phyloP scores from a whole-genome alignment of 2,888 invertebrate species.

The Synanthedon andrenaeformis region DNA sequence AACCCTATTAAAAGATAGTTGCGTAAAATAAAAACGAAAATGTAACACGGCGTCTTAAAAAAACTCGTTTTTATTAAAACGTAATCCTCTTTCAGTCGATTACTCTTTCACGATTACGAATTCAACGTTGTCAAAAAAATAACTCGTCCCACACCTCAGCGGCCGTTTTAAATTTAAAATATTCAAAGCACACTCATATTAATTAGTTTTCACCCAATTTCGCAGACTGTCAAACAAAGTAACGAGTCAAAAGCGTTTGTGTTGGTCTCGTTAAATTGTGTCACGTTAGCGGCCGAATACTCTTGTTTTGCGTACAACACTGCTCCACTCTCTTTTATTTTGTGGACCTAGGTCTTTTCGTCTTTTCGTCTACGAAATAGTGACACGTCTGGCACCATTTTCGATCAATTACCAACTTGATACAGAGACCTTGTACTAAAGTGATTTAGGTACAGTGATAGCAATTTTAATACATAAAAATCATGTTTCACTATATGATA shows the following conservation, averaged over 20 bases:
- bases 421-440: no score
- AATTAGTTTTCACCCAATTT: conserved; percentile 53
- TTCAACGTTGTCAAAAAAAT: conserved; percentile 19
- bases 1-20: no score
- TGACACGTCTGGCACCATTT: no score
- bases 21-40: conserved; percentile 1
- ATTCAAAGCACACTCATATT: conserved; percentile 23
- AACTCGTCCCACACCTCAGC: conserved; percentile 15
- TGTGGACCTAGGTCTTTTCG: no score
- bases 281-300: background rate
- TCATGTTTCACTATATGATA: no score
- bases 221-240: conserved; percentile 42
- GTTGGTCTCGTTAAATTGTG: conserved; percentile 17
- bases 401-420: no score
- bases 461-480: no score
- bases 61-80: no score
- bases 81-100: background rate
- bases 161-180: conserved; percentile 11
- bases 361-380: no score
- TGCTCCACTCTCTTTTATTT: background rate
- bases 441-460: no score
- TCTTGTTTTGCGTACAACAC: background rate
- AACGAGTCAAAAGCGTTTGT: conserved; percentile 33
- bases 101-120: background rate
- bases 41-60: no score